These are phyloP conservation scores for Isurus oxyrinchus DNA, from an alignment of 2,113 vertebrate species.

Conservation along the genomic window DNA sequence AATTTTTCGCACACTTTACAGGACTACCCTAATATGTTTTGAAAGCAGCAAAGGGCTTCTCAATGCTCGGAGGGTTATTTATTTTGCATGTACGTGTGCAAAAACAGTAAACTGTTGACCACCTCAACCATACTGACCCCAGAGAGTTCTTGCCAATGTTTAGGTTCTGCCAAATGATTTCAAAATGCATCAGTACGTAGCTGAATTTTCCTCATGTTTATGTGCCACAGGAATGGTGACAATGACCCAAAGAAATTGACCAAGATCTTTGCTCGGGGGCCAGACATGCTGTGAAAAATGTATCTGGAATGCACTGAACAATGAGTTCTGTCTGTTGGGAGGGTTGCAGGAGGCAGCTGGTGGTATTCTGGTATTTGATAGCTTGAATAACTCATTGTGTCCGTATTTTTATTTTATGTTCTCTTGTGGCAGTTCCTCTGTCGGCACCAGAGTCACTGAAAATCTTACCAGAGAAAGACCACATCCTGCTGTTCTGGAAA, in stretches of 20 bases:
- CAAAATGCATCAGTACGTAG: background rate
- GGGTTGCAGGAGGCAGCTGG: conserved; percentile 29
- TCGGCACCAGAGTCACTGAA: conserved; percentile 87
- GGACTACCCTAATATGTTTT: background rate
- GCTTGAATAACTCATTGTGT: conserved; percentile 35
- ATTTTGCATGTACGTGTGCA: background rate
- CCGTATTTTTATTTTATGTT: conserved; percentile 29
- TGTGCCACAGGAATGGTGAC: conserved; percentile 34
- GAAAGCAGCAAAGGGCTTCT: background rate
- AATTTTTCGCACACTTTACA: background rate
- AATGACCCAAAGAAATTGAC: conserved; percentile 15
- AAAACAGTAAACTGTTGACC: background rate
- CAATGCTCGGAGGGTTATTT: background rate
- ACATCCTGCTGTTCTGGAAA: conserved; percentile 90
- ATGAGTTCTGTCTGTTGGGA: conserved; percentile 32
- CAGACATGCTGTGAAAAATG: conserved; percentile 28
- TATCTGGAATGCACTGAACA: conserved; percentile 26
- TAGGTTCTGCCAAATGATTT: background rate
- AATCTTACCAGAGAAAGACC: conserved; percentile 81
- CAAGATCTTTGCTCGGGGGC: conserved; percentile 21
- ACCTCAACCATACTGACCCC: background rate
- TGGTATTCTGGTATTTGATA: conserved; percentile 27
- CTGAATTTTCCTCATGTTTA: conserved; percentile 8
- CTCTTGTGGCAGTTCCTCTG: conserved; percentile 65
- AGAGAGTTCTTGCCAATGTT: background rate